Base-by-base conservation (phyloP, 2,888 invertebrate species). In the Hipparchia semele region DNA sequence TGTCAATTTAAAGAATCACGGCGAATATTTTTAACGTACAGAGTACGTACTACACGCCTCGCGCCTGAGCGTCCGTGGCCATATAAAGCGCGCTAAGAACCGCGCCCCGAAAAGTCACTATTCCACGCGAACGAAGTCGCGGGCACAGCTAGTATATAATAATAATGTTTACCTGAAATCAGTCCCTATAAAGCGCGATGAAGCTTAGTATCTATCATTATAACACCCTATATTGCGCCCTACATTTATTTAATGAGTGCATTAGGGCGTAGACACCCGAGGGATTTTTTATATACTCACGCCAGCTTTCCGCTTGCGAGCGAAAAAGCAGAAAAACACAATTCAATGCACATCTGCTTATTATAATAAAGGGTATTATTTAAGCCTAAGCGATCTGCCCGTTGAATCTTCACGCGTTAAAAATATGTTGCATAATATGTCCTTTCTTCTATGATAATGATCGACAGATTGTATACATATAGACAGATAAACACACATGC, bases 331-430 rank as follows among this genome's bases (percentile, higher is more conserved):
- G 61, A 69, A 53, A 51, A 46, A 53, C 68, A 56, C 64, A 68
- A 74, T 72, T 76, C 45, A 76, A 72, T 76, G 74, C 70, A 72
- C 72, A 74, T 73, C 13, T 62, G 71, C 68, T 70, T 72, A 70
- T 73, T 62, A 73, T 58, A 23, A 9, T 23, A 58, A 62, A 73
- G 68, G 67, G 62, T 73, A 69, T 62, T 73, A 68, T 68, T 46
- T 49, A 59, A 68, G 59, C 68, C 33, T 64, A 58, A 68, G 68
- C 68, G 58, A 59, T 49, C 68, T n/a, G 13, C 54, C 13, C 56
- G 49, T 49, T 10, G 13, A 49, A 51, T 23, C 59, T 10, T 13
- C 9, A 8, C 46, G 56, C 67, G 46, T 54, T 8, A 58, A 39
- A 33, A 66, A 56, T 6, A 53, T 56, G 54, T 56, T 13, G 56